These are phyloP conservation scores for Callyntrura sp. DNA, from an alignment of 2,888 invertebrate species.

Conservation along the genomic window DNA sequence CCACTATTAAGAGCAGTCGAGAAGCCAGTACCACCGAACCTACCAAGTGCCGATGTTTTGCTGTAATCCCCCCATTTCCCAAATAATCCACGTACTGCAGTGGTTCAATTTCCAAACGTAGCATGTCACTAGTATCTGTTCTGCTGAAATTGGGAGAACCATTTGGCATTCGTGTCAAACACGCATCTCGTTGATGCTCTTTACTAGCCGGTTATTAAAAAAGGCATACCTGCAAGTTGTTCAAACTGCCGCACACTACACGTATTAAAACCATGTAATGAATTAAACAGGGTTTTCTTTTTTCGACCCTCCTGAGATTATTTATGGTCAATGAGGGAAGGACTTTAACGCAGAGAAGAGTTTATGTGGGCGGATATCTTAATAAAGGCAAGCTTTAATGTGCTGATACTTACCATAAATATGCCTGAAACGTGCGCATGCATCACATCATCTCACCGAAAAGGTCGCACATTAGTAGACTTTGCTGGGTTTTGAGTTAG, in stretches of 20 bases:
- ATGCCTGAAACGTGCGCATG: slow-evolving; percentile 56
- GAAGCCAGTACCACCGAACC: too few species aligned
- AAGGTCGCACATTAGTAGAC: slow-evolving; percentile 6
- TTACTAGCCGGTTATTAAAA: slow-evolving; percentile 64
- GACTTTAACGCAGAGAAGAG: slow-evolving; percentile 33
- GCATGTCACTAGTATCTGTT: background rate
- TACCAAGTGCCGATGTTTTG: too few species aligned
- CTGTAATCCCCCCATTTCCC: too few species aligned
- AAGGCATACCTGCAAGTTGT: slow-evolving; percentile 26
- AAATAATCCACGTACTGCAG: too few species aligned
- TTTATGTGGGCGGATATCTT: slow-evolving; percentile 75
- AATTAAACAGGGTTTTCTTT: slow-evolving; percentile 41
- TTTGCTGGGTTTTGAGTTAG: background rate
- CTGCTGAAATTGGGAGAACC: background rate
- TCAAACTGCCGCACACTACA: slow-evolving; percentile 58
- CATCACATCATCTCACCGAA: slow-evolving; percentile 52
- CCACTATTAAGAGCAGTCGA: too few species aligned
- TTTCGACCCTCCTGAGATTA: slow-evolving; percentile 64
- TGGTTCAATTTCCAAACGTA: background rate
- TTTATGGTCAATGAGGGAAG: slow-evolving; percentile 56
- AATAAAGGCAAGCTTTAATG: slow-evolving; percentile 65
- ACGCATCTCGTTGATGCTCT: slow-evolving; percentile 58
- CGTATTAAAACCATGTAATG: slow-evolving; percentile 67
- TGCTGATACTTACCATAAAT: slow-evolving; percentile 51
- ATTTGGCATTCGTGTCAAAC: slow-evolving; percentile 60